Percentiles rank a stretch among this genome's conserved stretches.
phyloP scores from a whole-genome alignment of 2,113 vertebrate species.

The Bubalus kerabau region DNA sequence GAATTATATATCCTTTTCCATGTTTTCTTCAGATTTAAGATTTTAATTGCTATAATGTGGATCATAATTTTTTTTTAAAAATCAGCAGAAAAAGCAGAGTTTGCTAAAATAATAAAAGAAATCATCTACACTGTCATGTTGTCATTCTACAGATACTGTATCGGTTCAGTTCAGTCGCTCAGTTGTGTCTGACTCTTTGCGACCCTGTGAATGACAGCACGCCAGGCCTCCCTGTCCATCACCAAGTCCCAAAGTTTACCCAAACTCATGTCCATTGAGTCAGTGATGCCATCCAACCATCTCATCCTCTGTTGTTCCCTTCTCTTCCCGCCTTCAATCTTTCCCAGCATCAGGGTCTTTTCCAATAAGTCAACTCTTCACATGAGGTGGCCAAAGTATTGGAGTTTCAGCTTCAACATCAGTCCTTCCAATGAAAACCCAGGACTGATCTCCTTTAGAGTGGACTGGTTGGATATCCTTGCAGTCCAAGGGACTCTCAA shows the following conservation, averaged over 20 bases:
- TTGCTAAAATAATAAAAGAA: background rate
- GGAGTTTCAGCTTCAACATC: background rate
- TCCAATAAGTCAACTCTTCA: background rate
- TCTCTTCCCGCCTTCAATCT: background rate
- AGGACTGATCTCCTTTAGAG: background rate
- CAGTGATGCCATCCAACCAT: background rate
- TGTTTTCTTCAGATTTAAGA: slow-evolving; percentile 10
- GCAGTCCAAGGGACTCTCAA: background rate
- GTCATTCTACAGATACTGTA: background rate
- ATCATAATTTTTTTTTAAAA: background rate
- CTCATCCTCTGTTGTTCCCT: background rate
- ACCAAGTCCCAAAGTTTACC: background rate
- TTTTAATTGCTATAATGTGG: slow-evolving; percentile 33
- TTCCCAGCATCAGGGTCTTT: background rate
- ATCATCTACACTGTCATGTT: background rate
- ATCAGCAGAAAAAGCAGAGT: slow-evolving; percentile 11
- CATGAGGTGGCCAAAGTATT: background rate
- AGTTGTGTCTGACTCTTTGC: background rate
- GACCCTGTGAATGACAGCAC: accelerated
- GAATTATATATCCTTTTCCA: slow-evolving; percentile 46
- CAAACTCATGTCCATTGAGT: background rate
- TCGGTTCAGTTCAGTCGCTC: background rate
- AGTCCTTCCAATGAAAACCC: background rate
- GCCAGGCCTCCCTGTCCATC: background rate
- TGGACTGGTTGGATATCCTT: background rate